Conservation (phyloP, 2,888 invertebrate genomes). For the Dryococelus australis region DNA sequence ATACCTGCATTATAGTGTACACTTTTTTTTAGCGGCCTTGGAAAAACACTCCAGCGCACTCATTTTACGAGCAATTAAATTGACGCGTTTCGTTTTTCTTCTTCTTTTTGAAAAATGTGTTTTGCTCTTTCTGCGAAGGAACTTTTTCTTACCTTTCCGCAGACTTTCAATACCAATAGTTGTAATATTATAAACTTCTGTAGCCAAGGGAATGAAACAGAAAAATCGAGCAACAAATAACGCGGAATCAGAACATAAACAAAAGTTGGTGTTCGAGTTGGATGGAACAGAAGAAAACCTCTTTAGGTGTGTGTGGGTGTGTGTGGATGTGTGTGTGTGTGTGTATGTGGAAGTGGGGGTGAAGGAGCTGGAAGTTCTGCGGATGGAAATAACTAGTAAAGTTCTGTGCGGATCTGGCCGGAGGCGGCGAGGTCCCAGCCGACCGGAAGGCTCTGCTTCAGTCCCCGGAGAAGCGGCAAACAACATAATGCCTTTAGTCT, state of each 20-base stretch:
- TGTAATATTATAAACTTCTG: not conserved
- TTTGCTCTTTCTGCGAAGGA: not conserved
- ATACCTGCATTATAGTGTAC: no score
- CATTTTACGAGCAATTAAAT: no score
- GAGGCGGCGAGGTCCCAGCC: not conserved
- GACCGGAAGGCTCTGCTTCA: not conserved
- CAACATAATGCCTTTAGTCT: slow-evolving; percentile 16
- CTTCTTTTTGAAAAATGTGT: not conserved
- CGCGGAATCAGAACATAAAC: not conserved
- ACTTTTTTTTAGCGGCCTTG: no score
- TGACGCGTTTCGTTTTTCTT: no score
- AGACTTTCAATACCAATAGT: not conserved
- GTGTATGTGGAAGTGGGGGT: not conserved
- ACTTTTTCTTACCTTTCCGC: not conserved
- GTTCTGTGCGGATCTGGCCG: not conserved
- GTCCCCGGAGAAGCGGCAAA: not conserved
- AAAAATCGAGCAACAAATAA: slow-evolving; percentile 16
- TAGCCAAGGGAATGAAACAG: slow-evolving; percentile 8
- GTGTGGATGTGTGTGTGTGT: not conserved
- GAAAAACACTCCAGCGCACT: no score
- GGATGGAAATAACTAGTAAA: not conserved
- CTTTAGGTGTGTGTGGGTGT: not conserved
- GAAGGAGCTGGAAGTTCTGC: not conserved
- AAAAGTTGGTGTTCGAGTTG: not conserved
- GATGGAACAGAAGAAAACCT: not conserved